A percentile compares a stretch with the other conserved stretches of the same genome.
These are phyloP conservation scores for Dromiciops gliroides DNA, from an alignment of 2,113 vertebrate genomes.

Conservation along the genomic window DNA sequence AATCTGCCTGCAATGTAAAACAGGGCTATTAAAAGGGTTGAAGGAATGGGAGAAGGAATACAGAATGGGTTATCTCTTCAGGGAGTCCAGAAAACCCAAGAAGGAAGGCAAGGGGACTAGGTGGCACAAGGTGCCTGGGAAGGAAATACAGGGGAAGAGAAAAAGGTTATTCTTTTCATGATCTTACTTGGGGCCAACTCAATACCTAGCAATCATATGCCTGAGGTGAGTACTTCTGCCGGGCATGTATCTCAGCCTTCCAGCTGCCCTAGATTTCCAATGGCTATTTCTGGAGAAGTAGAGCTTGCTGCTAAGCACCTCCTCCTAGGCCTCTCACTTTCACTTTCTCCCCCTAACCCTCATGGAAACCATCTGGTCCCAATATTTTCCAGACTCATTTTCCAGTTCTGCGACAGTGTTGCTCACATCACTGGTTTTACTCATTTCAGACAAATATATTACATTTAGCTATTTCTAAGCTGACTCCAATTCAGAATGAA, in stretches of 20 bases:
- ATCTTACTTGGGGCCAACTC: neutral
- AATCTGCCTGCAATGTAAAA: neutral
- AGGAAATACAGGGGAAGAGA: neutral
- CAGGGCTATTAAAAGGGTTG: neutral
- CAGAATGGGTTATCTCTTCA: neutral
- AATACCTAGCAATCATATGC: neutral
- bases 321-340: neutral
- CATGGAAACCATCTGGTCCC: neutral
- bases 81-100: neutral
- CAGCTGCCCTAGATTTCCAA: neutral
- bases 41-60: neutral
- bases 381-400: neutral
- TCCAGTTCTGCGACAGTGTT: neutral
- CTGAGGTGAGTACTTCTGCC: neutral
- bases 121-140: neutral
- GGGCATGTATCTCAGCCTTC: neutral
- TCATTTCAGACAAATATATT: neutral
- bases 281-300: neutral
- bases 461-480: neutral
- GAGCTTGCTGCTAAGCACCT: neutral
- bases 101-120: neutral
- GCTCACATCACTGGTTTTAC: neutral
- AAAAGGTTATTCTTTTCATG: neutral
- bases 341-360: neutral
- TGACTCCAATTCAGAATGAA: neutral